Conservation (phyloP, 2,113 vertebrate genomes). For the Campylomormyrus numenius region DNA sequence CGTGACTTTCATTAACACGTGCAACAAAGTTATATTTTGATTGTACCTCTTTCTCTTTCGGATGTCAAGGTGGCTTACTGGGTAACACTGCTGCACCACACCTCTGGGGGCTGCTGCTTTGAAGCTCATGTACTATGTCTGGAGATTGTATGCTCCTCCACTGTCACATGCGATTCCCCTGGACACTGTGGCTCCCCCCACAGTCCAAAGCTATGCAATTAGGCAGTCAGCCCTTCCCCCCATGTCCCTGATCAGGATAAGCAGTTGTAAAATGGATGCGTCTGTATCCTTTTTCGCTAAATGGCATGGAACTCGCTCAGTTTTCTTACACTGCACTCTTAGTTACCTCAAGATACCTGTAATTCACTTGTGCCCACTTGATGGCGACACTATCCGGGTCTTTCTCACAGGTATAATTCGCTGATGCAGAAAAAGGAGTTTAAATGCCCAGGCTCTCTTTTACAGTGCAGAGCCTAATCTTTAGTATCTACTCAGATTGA, state of each 20-base stretch:
- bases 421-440: not conserved
- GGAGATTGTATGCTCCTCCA: not conserved
- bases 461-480: not conserved
- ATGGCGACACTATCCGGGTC: not conserved
- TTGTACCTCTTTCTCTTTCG: not conserved
- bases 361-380: not conserved
- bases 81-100: not conserved
- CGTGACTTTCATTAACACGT: not conserved
- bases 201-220: not conserved
- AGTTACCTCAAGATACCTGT: not conserved
- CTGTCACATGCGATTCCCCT: not conserved
- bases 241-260: not conserved
- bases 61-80: not conserved
- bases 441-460: not conserved
- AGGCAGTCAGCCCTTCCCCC: not conserved
- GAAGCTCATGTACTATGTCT: not conserved
- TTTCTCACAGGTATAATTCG: not conserved
- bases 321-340: not conserved
- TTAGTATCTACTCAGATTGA: not conserved
- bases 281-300: not conserved
- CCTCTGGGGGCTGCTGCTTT: not conserved
- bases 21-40: not conserved
- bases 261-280: not conserved
- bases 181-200: not conserved
- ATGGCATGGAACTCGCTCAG: not conserved